Percentiles rank a stretch among this genome's conserved stretches.
Conservation (phyloP, 2,113 vertebrate genomes). For the Artemisiospiza belli region DNA sequence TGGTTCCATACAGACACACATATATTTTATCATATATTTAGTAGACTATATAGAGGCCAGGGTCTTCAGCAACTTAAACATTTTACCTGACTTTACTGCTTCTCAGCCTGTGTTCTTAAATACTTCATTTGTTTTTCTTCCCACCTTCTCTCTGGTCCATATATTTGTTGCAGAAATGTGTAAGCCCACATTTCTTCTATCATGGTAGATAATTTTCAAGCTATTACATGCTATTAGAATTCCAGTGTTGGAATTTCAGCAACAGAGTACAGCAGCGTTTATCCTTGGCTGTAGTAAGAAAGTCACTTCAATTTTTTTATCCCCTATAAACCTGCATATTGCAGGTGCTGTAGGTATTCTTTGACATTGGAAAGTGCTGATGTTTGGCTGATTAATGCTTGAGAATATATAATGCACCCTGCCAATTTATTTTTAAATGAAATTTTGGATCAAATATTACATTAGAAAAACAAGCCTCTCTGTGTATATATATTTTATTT, state of each 20-base stretch:
- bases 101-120: background rate
- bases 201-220: background rate
- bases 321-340: background rate
- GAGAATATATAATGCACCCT: background rate
- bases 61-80: background rate
- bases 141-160: background rate
- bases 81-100: background rate
- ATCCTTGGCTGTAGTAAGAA: background rate
- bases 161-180: background rate
- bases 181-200: background rate
- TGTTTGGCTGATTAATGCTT: background rate
- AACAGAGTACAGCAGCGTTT: background rate
- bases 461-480: background rate
- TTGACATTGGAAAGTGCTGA: background rate
- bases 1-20: background rate
- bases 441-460: background rate
- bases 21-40: background rate
- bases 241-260: background rate
- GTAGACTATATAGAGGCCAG: background rate
- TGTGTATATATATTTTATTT: background rate
- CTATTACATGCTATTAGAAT: background rate
- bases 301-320: background rate
- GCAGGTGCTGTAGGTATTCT: background rate
- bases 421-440: background rate
- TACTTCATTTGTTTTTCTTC: background rate